Evolutionary conservation across 2,888 invertebrate genomes (phyloP).

Genomic region (Euplexia lucipara): DNA sequence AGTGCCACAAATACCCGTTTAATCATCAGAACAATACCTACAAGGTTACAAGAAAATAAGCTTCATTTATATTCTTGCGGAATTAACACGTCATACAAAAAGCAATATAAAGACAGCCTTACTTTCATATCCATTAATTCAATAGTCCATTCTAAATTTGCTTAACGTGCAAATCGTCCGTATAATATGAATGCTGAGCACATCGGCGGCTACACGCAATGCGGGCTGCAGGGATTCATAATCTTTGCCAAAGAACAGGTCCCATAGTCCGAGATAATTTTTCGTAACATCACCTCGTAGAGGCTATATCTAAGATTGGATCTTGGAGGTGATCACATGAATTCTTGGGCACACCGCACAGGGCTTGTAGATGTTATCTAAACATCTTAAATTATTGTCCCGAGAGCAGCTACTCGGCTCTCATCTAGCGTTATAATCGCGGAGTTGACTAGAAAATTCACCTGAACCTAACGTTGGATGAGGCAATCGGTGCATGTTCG

Average conservation of each 20-base stretch:
- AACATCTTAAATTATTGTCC: constrained; percentile 90
- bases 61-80: constrained; percentile 14
- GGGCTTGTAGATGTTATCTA: constrained; percentile 89
- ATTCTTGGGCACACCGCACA: constrained; percentile 87
- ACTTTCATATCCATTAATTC: constrained; percentile 58
- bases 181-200: constrained; percentile 74
- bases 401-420: constrained; percentile 81
- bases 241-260: constrained; percentile 83
- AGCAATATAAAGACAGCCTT: constrained; percentile 51
- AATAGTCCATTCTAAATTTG: constrained; percentile 55
- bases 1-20: constrained; percentile 19
- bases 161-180: constrained; percentile 59
- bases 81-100: constrained; percentile 28
- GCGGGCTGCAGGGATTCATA: constrained; percentile 75
- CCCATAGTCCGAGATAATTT: constrained; percentile 82
- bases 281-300: constrained; percentile 86
- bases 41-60: constrained; percentile 23
- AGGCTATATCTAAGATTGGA: constrained; percentile 87
- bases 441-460: constrained; percentile 72
- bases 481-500: constrained; percentile 66
- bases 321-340: constrained; percentile 88
- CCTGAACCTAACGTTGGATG: constrained; percentile 73
- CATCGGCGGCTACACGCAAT: constrained; percentile 66
- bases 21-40: constrained; percentile 48
- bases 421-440: constrained; percentile 82